Conservation (phyloP, 2,888 invertebrate species). For the Ichneumoninae sp. region DNA sequence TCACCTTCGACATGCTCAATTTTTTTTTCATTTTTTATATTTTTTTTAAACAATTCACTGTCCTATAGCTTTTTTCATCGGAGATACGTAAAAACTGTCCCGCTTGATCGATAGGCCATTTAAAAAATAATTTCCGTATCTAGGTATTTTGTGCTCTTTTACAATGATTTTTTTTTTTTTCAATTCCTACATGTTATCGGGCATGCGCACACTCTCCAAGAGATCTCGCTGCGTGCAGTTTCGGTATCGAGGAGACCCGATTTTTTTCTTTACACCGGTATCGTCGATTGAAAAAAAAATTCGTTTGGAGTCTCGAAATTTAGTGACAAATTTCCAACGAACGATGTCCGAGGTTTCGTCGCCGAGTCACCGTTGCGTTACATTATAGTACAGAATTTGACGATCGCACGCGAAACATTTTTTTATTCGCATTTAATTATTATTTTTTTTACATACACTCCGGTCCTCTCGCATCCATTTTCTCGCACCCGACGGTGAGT, state of each 20-base stretch:
- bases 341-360: not conserved
- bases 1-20: not conserved
- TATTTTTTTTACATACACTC: conserved; percentile 39
- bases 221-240: not conserved
- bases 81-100: conserved; percentile 8
- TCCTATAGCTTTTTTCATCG: not conserved
- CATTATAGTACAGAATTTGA: conserved; percentile 14
- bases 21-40: not conserved
- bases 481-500: conserved; percentile 12
- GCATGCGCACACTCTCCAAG: not conserved
- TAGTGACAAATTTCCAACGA: not conserved
- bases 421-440: conserved; percentile 21
- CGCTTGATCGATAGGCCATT: conserved; percentile 45
- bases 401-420: conserved; percentile 26
- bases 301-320: not conserved
- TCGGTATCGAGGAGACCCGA: not conserved
- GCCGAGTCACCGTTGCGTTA: not conserved
- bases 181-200: conserved; percentile 34
- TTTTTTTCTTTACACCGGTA: not conserved
- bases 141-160: conserved; percentile 7
- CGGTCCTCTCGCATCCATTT: conserved; percentile 26
- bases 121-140: conserved; percentile 39
- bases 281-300: not conserved
- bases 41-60: conserved; percentile 1
- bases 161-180: conserved; percentile 21